Base-by-base conservation (phyloP, 2,113 vertebrate genomes). In the Lophochroa leadbeateri region DNA sequence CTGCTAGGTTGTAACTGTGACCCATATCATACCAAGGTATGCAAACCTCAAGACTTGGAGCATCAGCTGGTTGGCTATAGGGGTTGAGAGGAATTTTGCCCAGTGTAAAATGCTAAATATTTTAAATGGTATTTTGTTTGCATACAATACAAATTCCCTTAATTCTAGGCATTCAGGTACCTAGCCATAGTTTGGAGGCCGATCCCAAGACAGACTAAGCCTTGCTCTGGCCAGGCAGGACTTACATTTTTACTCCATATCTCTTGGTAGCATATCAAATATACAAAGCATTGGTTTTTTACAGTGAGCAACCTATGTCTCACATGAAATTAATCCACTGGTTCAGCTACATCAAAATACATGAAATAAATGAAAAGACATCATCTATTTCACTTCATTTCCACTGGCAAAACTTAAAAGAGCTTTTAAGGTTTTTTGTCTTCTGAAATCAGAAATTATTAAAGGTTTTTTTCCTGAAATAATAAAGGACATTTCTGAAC, bases 11-110 rank as follows among this genome's bases (percentile, higher is more conserved):
- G 16, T 43, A 46, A 49, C 63, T 19, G n/a, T 52, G 35, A 57
- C 46, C 33, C 39, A 11, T 29, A 43, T 16, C 7, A 1, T 6
- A 60, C 1, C 11, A 8, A 20, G 2, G 8, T 6, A 23, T 11
- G 25, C 49, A 53, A 13, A 28, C 29, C 31, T 81, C 43, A 20
- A 46, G 24, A 60, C 20, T 8, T 37, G 28, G 35, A 78, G 35
- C 74, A 72, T 24, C 37, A 71, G 33, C 4, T 27, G 23, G 10
- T 29, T 43, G 24, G 24, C 69, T 64, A 6, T 8, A 63, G 27
- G 31, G 65, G 9, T 1, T 9, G 28, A 33, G 27, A 74, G 20
- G n/a, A 77, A 74, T 69, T 77, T 17, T 68, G n/a, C 47, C 37
- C 39, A 33, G 21, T 13, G 25, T 37, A 20, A 61, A 83, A 23